Base-by-base conservation (phyloP, 2,113 vertebrate species). In the Gopherus flavomarginatus region DNA sequence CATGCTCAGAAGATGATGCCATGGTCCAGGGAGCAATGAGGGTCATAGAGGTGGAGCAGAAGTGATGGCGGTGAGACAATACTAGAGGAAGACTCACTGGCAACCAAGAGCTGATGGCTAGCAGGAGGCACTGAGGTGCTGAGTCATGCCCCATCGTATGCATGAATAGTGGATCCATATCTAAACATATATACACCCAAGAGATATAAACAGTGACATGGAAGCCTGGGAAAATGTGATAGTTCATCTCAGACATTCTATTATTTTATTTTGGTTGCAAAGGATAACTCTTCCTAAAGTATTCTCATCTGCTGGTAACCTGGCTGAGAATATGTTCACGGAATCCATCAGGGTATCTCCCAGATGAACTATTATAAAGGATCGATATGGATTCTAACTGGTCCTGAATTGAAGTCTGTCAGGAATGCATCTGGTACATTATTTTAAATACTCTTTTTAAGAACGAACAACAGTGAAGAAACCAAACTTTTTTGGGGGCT, bases 211-310 rank as follows among this genome's bases (percentile, higher is more conserved):
- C 1, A 31, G 22, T 85, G 79, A 90, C 44, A 65, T 17, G 7
- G 92, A 93, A 92, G 19, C 57, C 81, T 53, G 35, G 94, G 5
- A 87, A 95, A 95, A 91, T 78, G 4, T 24, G 6, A 83, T 53
- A 87, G 24, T 90, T 42, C 3, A 57, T 14, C 2, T 83, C 13
- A 22, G 16, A 78, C 50, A 75, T 0, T 53, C 72, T 56, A 85
- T 75, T 29, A 38, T 57, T 42, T 52, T 94, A 35, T 87, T 92
- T 89, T 17, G 11, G n/a, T 65, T 80, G 14, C 3, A 90, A 95
- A 93, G 6, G 80, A 93, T 90, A 90, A 75, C 19, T 83, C 62
- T 80, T 4, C 22, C 56, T 86, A 14, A 52, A 59, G 86, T 27
- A 16, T 31, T 91, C 11, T 82, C n/a, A n/a, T 87, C 31, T 85